Conservation (phyloP, 2,888 invertebrate species). For the Epicampocera succincta region DNA sequence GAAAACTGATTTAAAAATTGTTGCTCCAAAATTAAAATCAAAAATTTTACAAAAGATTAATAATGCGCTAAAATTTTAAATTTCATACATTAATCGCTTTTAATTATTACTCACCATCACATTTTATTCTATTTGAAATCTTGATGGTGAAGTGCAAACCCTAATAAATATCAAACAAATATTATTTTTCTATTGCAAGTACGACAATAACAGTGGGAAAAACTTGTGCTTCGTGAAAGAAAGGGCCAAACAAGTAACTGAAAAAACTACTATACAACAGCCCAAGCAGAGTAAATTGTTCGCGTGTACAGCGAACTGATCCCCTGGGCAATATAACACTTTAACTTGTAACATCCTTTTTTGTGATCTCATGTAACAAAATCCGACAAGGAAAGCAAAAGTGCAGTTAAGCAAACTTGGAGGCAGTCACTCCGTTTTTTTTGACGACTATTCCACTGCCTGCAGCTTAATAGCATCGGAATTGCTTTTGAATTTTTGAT, state of each 20-base stretch:
- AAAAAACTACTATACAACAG: slow-evolving; percentile 20
- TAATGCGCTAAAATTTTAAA: too few relatives aligned
- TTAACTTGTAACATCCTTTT: slow-evolving; percentile 48
- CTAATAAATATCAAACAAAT: too few relatives aligned
- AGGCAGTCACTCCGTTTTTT: slow-evolving; percentile 41
- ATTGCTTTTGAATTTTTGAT: slow-evolving; percentile 43
- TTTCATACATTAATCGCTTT: too few relatives aligned
- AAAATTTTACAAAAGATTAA: too few relatives aligned
- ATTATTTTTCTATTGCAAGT: background rate
- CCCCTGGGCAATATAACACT: slow-evolving; percentile 64
- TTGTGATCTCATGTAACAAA: slow-evolving; percentile 28
- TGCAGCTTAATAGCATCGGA: slow-evolving; percentile 56
- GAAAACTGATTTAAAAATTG: too few relatives aligned
- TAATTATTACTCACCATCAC: too few relatives aligned
- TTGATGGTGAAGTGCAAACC: too few relatives aligned
- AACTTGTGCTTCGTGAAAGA: background rate
- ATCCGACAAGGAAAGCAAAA: slow-evolving; percentile 12
- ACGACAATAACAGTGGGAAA: slow-evolving; percentile 3
- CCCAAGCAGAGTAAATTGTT: slow-evolving; percentile 52
- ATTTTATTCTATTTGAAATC: too few relatives aligned
- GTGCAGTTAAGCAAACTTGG: background rate
- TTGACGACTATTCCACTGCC: slow-evolving; percentile 24
- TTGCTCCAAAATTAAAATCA: too few relatives aligned
- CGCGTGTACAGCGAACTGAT: slow-evolving; percentile 57
- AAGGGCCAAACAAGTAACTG: slow-evolving; percentile 13